A percentile compares a stretch with the other conserved stretches of the same genome.
Conservation (phyloP, 1,140 invertebrate species). For the Platyscapa corneri region DNA sequence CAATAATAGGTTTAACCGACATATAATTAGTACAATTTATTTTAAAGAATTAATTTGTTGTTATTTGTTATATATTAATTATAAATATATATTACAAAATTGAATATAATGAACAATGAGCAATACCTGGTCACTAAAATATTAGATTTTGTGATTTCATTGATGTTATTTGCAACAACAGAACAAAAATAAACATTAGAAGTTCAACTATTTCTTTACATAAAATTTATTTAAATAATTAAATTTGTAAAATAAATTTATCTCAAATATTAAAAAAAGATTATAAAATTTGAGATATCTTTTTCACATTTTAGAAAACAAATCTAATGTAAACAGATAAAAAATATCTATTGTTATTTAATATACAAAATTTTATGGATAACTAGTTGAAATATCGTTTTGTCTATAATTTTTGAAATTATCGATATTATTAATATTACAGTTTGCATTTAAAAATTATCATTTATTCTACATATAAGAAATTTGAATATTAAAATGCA, state of each 20-base stretch:
- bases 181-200: too few relatives aligned
- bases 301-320: too few relatives aligned
- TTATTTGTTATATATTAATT: too few relatives aligned
- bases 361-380: conserved; percentile 1
- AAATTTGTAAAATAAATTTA: neutral
- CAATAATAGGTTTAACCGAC: too few relatives aligned
- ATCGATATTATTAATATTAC: neutral
- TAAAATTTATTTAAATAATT: conserved; percentile 28
- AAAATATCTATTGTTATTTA: neutral
- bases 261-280: too few relatives aligned
- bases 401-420: neutral
- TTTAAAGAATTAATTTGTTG: conserved; percentile 25
- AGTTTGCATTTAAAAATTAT: conserved; percentile 4
- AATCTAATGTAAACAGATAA: too few relatives aligned
- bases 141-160: conserved; percentile 62
- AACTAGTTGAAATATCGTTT: neutral
- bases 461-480: conserved; percentile 17
- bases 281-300: too few relatives aligned
- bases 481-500: neutral
- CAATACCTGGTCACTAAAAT: neutral
- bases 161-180: too few relatives aligned
- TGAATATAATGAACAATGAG: conserved; percentile 9
- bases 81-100: neutral
- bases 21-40: neutral
- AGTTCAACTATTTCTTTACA: conserved; percentile 1